Base-by-base conservation (phyloP, 1,140 invertebrate genomes). In the Leptinotarsa undecemlineata region DNA sequence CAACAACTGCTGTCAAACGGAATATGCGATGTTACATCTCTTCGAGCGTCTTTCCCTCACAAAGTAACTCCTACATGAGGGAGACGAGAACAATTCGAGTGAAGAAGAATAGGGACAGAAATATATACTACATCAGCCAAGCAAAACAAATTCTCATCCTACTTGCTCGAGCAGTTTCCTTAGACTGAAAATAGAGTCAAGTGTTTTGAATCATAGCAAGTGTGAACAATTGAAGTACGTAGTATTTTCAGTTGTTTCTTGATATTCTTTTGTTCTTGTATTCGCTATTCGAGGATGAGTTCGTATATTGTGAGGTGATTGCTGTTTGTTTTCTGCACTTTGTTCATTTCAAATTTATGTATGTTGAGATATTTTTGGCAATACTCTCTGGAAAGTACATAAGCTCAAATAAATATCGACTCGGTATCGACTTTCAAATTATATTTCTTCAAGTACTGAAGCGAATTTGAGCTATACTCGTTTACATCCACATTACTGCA, bases 181-280 rank as follows among this genome's bases (percentile, higher is more conserved):
- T 60, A 57, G 48, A 42, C 48, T 68, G 63, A 57, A 73, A 73
- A 73, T 73, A 68, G 64, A 73, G 72, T 73, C 72, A 73, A 73
- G 72, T 68, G 63, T 68, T 73, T 23, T 66, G 64, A 67, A 51
- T 48, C 63, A 73, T 51, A 68, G 63, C 63, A 67, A 73, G 72
- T 73, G 72, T 66, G 72, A 73, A 73, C 63, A 73, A 73, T 73
- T 73, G 72, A 73, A 73, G 51, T 67, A 67, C 72, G 72, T 23
- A 51, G 72, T 71, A 73, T 73, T 73, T 73, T 73, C 72, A 73
- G 42, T 67, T 73, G 71, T 68, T 73, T 68, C 63, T 67, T 67
- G 64, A 67, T 73, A 67, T 67, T 57, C 48, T 73, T 73, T 66
- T 67, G 64, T 48, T 67, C 20, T 26, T 67, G 63, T 68, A 57